Evolutionary conservation across 2,113 vertebrate genomes (phyloP), one percentile per base, ranked within the genome.

Genomic region (Calonectris borealis): DNA sequence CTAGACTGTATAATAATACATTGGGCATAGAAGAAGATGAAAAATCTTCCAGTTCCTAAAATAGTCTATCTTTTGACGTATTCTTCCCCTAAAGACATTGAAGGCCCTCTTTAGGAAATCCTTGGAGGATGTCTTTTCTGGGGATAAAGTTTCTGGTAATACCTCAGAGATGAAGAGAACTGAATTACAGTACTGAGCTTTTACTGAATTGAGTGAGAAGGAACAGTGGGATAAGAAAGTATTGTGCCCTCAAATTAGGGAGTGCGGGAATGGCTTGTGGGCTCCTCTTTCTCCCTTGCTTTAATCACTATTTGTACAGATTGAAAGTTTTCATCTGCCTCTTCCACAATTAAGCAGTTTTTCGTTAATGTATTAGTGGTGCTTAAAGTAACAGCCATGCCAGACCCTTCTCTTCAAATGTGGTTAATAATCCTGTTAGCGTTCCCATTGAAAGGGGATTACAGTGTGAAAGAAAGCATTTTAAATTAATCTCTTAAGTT

Each of bases 401-500:
- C 64, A 93, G 70, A 51, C 4, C 48, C 91, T 88, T 65, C 31
- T 90, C 46, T 92, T 22, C 54, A 64, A 65, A 88, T 66, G 84
- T 90, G 34, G 54, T 75, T 93, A 82, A 78, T 91, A 86, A 92
- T 91, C 42, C 70, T 89, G 76, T 94, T 88, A 89, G 13, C 6
- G 7, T 69, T 84, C 14, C 36, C 36, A 66, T 2, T 94, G 73
- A 89, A 94, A 91, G 29, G 36, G 29, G n/a, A 87, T 92, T 94
- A 73, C 42, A 60, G 66, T 82, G 40, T 93, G 83, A 82, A 93
- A 86, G n/a, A 86, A 83, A 76, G 16, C 36, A 31, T 91, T 97
- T 95, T 54, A 94, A 96, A 89, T 72, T 76, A 79, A 85, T 79
- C 57, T 95, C 44, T 78, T 81, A 76, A 90, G 2, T 72, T 91